Conservation (phyloP, 2,113 vertebrate species). For the Parus major region DNA sequence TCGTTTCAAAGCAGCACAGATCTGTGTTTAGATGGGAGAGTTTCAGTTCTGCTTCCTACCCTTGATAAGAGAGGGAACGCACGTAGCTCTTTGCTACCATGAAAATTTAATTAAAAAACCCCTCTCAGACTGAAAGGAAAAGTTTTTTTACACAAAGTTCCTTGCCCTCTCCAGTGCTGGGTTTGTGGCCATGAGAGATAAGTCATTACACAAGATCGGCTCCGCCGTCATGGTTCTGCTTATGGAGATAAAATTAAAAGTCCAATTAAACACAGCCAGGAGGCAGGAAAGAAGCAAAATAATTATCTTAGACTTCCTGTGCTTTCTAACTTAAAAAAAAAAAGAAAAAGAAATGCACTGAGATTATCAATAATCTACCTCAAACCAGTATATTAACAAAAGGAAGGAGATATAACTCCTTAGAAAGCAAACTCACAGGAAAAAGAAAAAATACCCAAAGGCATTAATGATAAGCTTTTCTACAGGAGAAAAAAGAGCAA, state of each 20-base stretch:
- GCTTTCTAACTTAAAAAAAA: background rate
- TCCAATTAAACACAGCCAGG: constrained; percentile 15
- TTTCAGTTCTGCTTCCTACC: background rate
- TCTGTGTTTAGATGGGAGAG: background rate
- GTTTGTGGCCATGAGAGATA: background rate
- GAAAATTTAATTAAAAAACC: background rate
- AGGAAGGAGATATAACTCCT: background rate
- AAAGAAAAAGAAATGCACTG: background rate
- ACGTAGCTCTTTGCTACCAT: background rate
- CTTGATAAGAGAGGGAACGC: background rate
- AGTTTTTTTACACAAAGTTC: background rate
- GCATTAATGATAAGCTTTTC: background rate
- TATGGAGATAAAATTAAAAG: constrained; percentile 14
- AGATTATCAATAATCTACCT: background rate
- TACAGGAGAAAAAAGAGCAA: background rate
- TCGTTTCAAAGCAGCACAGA: background rate
- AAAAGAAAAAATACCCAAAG: background rate
- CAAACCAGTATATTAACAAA: background rate
- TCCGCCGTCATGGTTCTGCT: background rate
- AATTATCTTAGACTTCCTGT: background rate
- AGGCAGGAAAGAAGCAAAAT: background rate
- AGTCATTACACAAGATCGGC: background rate
- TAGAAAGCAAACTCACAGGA: background rate
- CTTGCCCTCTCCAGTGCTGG: background rate
- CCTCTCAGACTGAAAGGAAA: background rate